Evolutionary conservation across 2,888 invertebrate species (phyloP), one percentile per base, ranked within the genome.

Genomic region (Ernsta delagoae): DNA sequence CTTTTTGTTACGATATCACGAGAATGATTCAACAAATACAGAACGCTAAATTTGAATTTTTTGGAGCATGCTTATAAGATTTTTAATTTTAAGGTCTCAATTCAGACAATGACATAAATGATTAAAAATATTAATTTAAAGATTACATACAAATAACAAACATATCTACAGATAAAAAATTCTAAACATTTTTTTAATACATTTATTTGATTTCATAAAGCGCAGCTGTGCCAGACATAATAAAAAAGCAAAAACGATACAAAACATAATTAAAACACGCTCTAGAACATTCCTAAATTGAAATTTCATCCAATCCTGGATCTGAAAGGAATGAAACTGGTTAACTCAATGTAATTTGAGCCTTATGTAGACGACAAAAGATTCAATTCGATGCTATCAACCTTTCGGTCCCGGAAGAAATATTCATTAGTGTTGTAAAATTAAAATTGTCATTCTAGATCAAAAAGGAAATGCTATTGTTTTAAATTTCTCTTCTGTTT

Each of bases 401-500:
- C 41, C 63, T 56, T 43, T 56, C 41, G 39, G 39, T 64, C 24
- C 63, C 11, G 8, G 24, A 7, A 54, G 63, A 34, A 64, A 54
- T 56, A 56, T 43, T 24, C 43, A 48, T 54, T 39, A 24, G 53
- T 43, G 16, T 31, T 64, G 54, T 56, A 43, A 64, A 64, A 54
- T 56, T 54, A 64, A 64, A 64, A 56, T 64, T 54, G 50, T 63
- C 63, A 9, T 56, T 64, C 54, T 43, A 64, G 41, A 64, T 64
- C 54, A 64, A 64, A 56, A 56, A 41, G 9, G 7, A 53, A 39
- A 16, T 11, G 12, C 16, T 48, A n/a, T 50, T 53, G 62, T 62
- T 62, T 53, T 24, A 62, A 62, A 61, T 62, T 53, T 9, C 36
- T 36, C 24, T 16, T 62, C 39, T 16, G 4, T 36, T 54, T 57